A percentile compares a stretch with the other conserved stretches of the same genome.
Conservation (phyloP, 92 coral and sea anemone genomes). For the Blastomussa wellsi region DNA sequence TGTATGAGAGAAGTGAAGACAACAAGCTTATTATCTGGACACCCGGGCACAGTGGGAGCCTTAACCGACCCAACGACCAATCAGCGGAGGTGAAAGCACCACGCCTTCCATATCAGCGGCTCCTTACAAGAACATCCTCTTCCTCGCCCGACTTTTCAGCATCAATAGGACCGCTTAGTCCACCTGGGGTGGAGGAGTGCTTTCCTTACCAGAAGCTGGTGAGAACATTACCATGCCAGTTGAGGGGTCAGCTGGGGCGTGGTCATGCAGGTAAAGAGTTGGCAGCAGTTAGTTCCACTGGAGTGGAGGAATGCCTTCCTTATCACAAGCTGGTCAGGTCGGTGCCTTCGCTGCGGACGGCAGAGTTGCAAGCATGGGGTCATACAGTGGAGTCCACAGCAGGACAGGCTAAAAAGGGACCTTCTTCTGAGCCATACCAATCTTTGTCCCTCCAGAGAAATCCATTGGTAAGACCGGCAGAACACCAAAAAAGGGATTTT, state of each 20-base stretch:
- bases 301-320: conserved; percentile 10
- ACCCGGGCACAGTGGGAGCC: not conserved
- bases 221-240: not conserved
- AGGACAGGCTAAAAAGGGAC: not conserved
- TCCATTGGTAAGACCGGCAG: conserved; percentile 8
- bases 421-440: conserved; percentile 10
- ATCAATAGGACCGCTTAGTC: not conserved
- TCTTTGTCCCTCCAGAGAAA: conserved; percentile 21
- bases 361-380: not conserved
- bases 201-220: conserved; percentile 1
- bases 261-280: not conserved
- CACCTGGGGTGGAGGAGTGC: not conserved
- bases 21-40: conserved; percentile 47
- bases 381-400: not conserved
- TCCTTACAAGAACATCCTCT: conserved; percentile 23
- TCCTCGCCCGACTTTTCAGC: conserved; percentile 18
- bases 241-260: not conserved
- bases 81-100: not conserved
- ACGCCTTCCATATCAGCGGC: conserved; percentile 45
- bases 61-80: conserved; percentile 3
- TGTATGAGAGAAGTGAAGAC: conserved; percentile 34
- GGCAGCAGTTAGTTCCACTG: not conserved
- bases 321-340: conserved; percentile 23
- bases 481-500: not conserved
- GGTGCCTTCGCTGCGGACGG: not conserved